phyloP scores from a whole-genome alignment of 2,797 vertebrate species.

The Pipistrellus kuhlii region DNA sequence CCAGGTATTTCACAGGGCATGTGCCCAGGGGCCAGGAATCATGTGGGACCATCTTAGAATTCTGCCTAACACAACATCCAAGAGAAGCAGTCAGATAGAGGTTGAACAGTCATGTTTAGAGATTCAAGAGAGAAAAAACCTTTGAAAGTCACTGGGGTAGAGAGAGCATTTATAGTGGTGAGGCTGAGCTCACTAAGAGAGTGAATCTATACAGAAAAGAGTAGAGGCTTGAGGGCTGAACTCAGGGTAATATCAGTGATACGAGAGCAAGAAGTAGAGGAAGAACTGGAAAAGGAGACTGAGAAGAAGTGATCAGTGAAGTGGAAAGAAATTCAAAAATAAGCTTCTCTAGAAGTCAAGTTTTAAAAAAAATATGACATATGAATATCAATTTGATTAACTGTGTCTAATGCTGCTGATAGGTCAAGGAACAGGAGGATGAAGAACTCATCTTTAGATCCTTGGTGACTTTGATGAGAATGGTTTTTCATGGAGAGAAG shows the following conservation, averaged over 20 bases:
- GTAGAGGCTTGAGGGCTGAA: neutral
- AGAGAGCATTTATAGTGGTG: neutral
- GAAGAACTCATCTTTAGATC: neutral
- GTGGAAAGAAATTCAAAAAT: neutral
- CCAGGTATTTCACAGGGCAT: neutral
- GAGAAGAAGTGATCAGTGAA: neutral
- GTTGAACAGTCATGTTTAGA: neutral
- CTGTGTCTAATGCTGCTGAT: neutral
- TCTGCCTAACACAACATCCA: neutral
- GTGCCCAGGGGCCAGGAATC: neutral
- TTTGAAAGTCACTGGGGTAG: neutral
- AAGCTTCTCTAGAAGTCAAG: neutral
- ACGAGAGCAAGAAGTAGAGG: neutral
- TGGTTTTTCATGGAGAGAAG: neutral
- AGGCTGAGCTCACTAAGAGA: neutral
- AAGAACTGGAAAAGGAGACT: neutral
- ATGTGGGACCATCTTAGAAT: neutral
- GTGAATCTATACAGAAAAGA: neutral
- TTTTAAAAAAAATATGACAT: neutral
- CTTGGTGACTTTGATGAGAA: neutral
- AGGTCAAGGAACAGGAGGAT: neutral
- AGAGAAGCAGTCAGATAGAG: neutral
- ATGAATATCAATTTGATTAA: neutral
- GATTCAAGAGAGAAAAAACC: neutral
- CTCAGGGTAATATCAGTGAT: neutral